Conservation (phyloP, 1,140 invertebrate genomes). For the Ceratina japonica region DNA sequence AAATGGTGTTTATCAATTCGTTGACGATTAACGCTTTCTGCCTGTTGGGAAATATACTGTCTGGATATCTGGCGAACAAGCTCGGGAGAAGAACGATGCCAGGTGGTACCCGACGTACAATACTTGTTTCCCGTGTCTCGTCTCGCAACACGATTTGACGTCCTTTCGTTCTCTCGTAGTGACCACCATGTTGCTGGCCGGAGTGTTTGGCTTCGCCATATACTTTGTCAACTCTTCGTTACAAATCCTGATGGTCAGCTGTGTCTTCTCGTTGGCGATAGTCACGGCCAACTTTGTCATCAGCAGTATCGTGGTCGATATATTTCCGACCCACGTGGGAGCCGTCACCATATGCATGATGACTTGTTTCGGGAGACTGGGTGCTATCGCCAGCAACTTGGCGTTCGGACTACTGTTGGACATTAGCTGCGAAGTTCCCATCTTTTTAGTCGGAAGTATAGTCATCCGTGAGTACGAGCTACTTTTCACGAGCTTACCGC, state of each 20-base stretch:
- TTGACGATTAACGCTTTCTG: slow-evolving; percentile 78
- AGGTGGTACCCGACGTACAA: too few species aligned
- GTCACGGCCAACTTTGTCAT: slow-evolving; percentile 81
- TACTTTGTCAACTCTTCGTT: slow-evolving; percentile 79
- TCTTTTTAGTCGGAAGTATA: slow-evolving; percentile 77
- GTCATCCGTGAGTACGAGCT: slow-evolving; percentile 72
- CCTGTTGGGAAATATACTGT: slow-evolving; percentile 75
- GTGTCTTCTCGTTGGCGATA: slow-evolving; percentile 80
- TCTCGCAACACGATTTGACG: too few species aligned
- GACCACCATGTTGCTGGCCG: slow-evolving; percentile 78
- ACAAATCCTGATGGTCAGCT: slow-evolving; percentile 79
- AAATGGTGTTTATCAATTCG: slow-evolving; percentile 78
- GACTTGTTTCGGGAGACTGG: slow-evolving; percentile 79
- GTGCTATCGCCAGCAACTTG: slow-evolving; percentile 80
- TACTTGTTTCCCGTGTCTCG: too few species aligned
- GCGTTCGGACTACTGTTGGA: slow-evolving; percentile 80
- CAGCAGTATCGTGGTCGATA: slow-evolving; percentile 80
- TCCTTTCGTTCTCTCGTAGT: slow-evolving; percentile 64
- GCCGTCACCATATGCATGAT: slow-evolving; percentile 80
- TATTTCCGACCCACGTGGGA: slow-evolving; percentile 80
- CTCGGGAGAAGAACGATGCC: slow-evolving; percentile 68
- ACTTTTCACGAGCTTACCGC: not conserved
- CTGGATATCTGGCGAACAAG: slow-evolving; percentile 72
- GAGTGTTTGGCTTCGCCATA: slow-evolving; percentile 75
- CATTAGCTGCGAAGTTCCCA: slow-evolving; percentile 78